These are phyloP conservation scores for Physocephala rufipes DNA, from an alignment of 2,888 invertebrate species.

Conservation along the genomic window DNA sequence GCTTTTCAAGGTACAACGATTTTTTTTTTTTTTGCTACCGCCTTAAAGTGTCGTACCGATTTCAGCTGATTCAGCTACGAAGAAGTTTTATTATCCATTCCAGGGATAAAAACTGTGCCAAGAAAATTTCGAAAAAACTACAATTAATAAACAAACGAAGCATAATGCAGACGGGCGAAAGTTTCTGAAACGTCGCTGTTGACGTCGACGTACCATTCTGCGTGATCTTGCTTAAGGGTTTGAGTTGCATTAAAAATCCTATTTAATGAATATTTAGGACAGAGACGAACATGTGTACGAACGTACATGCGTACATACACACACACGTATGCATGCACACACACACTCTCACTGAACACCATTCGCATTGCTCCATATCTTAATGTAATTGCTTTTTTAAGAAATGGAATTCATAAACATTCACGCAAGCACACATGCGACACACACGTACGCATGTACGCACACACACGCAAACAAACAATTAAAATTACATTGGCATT, in stretches of 20 bases:
- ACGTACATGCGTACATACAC: conserved; percentile 25
- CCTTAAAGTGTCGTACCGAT: conserved; percentile 24
- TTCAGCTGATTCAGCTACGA: not conserved
- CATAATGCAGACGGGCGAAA: conserved; percentile 8
- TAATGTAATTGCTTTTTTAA: conserved; percentile 63
- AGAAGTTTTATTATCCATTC: conserved; percentile 1
- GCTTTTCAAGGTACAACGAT: too few species aligned
- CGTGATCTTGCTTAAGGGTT: conserved; percentile 54
- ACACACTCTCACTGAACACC: conserved; percentile 5
- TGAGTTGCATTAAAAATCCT: conserved; percentile 61
- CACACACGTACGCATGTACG: conserved; percentile 12
- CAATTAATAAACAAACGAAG: conserved; percentile 1
- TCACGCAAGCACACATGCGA: conserved; percentile 12
- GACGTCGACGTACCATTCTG: conserved; percentile 3
- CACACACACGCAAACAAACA: conserved; percentile 10
- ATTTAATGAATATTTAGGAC: conserved; percentile 64
- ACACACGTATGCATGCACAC: conserved; percentile 21
- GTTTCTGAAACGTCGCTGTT: not conserved
- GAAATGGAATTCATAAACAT: conserved; percentile 43
- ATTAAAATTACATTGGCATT: conserved; percentile 25
- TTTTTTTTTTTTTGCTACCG: conserved; percentile 21
- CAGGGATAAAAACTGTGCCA: not conserved
- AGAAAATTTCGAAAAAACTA: conserved; percentile 2
- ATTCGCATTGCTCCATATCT: conserved; percentile 51
- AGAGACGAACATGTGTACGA: conserved; percentile 23